These are phyloP conservation scores for Aepyceros melampus DNA, from an alignment of 2,113 vertebrate genomes.

Conservation along the genomic window DNA sequence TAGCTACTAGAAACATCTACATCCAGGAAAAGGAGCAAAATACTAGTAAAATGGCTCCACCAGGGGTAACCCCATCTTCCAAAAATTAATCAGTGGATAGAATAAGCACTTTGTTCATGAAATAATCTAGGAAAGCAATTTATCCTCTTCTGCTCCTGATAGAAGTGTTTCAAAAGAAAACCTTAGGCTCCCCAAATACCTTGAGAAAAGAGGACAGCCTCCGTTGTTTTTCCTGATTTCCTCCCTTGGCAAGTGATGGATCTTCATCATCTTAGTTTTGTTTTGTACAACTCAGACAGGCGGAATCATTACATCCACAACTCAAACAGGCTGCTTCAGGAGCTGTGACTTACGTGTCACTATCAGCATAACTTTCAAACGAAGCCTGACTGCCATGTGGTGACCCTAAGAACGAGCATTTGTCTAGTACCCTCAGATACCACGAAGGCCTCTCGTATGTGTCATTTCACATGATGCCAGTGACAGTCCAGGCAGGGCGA, in stretches of 20 bases:
- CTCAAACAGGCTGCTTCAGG: not conserved
- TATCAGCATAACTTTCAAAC: not conserved
- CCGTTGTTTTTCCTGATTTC: not conserved
- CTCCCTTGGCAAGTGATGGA: not conserved
- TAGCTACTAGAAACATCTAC: not conserved
- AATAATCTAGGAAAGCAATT: not conserved
- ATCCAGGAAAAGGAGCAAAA: not conserved
- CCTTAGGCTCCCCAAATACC: not conserved
- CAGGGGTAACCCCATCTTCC: not conserved
- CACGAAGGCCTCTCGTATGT: not conserved
- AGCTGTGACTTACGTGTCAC: not conserved
- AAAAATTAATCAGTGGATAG: not conserved
- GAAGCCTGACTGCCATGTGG: not conserved
- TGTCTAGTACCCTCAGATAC: not conserved
- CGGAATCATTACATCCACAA: not conserved
- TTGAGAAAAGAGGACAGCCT: not conserved
- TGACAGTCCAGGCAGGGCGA: not conserved
- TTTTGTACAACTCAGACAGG: not conserved
- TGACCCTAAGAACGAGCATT: not conserved
- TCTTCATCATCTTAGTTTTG: not conserved
- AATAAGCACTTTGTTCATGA: not conserved
- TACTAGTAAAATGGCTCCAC: not conserved
- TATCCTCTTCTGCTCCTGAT: not conserved
- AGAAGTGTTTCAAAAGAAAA: not conserved
- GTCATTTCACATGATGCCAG: not conserved